A percentile compares a stretch with the other conserved stretches of the same genome.
phyloP scores from a whole-genome alignment of 2,888 invertebrate genomes.

The Perizoma flavofasciatum region DNA sequence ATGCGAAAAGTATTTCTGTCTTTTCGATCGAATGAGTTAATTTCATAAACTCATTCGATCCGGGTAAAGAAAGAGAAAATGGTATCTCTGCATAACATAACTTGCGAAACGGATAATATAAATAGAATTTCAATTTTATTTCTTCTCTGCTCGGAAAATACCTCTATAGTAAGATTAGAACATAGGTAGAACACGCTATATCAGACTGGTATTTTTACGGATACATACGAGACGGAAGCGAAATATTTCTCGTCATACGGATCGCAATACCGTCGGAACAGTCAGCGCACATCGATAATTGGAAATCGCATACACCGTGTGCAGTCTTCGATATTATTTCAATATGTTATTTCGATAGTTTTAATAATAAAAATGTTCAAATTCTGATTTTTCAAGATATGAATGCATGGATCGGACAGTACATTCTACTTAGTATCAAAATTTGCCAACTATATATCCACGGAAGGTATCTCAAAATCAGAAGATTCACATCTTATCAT shows the following conservation, averaged over 20 bases:
- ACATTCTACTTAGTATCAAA: no score
- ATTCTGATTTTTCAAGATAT: not conserved
- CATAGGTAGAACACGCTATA: slow-evolving; percentile 31
- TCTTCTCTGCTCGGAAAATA: slow-evolving; percentile 33
- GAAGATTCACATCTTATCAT: no score
- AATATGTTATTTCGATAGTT: slow-evolving; percentile 42
- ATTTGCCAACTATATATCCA: no score
- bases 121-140: no score
- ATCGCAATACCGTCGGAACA: slow-evolving; percentile 54
- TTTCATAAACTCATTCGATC: slow-evolving; percentile 12
- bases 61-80: slow-evolving; percentile 3
- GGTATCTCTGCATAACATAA: no score
- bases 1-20: slow-evolving; percentile 25
- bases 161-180: slow-evolving; percentile 53
- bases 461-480: no score
- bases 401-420: no score
- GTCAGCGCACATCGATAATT: slow-evolving; percentile 63
- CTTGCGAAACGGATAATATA: no score
- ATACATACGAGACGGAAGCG: slow-evolving; percentile 47
- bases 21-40: no score
- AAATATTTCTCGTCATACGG: slow-evolving; percentile 58
- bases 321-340: slow-evolving; percentile 54
- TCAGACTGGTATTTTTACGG: slow-evolving; percentile 39
- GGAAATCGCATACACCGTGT: slow-evolving; percentile 59
- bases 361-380: slow-evolving; percentile 35